Percentiles rank a stretch among this genome's conserved stretches.
These are phyloP conservation scores for Morpho helenor DNA, from an alignment of 2,888 invertebrate genomes.

Conservation along the genomic window DNA sequence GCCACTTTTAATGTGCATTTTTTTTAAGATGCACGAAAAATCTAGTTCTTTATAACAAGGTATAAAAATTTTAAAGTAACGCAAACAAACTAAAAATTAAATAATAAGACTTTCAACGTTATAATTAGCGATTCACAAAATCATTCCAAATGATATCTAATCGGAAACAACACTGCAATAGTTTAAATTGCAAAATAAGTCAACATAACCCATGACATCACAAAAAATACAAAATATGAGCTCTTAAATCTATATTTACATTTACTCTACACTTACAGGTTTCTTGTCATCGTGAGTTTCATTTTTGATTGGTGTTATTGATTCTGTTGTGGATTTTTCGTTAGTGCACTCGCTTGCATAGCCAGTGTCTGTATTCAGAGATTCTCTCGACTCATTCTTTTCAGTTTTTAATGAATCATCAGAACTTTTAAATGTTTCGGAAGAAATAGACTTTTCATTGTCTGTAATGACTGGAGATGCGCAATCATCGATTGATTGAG, in stretches of 20 bases:
- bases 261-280: conserved; percentile 11
- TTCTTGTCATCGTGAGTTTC: conserved; percentile 15
- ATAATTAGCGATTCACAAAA: not conserved
- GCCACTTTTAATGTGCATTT: too few relatives aligned
- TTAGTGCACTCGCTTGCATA: conserved; percentile 40
- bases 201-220: not conserved
- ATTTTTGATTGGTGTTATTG: conserved; percentile 13
- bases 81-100: not conserved
- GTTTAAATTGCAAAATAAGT: too few relatives aligned
- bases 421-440: conserved; percentile 39
- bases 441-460: conserved; percentile 28
- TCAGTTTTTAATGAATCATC: conserved; percentile 40
- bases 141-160: too few relatives aligned
- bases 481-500: not conserved
- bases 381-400: conserved; percentile 48
- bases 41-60: not conserved
- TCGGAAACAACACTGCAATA: not conserved
- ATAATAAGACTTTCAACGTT: not conserved
- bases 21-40: too few relatives aligned
- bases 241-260: conserved; percentile 1
- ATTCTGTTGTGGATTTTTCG: conserved; percentile 25
- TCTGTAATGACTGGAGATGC: conserved; percentile 30
- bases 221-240: not conserved
- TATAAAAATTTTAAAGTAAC: not conserved
- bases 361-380: conserved; percentile 45